Evolutionary conservation across 2,797 vertebrate genomes (phyloP).

Genomic region (Sebastiscus albofasciatus): DNA sequence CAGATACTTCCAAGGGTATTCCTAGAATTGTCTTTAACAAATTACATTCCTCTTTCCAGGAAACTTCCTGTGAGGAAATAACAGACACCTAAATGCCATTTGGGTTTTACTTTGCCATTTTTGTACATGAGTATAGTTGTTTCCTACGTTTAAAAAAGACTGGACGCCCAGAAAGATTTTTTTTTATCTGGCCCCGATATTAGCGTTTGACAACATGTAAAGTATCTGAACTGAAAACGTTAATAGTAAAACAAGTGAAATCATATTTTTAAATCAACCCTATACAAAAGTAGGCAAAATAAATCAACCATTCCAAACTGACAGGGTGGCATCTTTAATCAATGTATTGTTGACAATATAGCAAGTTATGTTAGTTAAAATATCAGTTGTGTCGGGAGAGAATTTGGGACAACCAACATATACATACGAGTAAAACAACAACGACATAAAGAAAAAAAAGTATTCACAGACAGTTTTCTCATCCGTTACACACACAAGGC

Average conservation of each 20-base stretch:
- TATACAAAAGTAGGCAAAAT: background rate
- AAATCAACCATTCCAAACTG: constrained; percentile 62
- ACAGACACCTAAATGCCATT: background rate
- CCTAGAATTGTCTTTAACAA: background rate
- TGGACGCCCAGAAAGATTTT: background rate
- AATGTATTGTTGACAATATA: constrained; percentile 75
- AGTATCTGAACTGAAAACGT: background rate
- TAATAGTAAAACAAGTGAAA: background rate
- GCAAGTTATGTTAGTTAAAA: constrained; percentile 79
- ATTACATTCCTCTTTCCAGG: background rate
- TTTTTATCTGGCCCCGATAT: background rate
- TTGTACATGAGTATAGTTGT: background rate
- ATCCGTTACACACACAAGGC: constrained; percentile 37
- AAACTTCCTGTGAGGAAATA: background rate
- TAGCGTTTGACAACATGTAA: background rate
- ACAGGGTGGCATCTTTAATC: constrained; percentile 80
- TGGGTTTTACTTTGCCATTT: background rate
- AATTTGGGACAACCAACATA: constrained; percentile 76
- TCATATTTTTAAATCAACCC: background rate
- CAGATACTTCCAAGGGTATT: background rate
- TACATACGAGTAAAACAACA: constrained; percentile 76
- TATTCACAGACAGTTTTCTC: constrained; percentile 67
- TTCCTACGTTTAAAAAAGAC: background rate
- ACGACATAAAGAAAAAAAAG: constrained; percentile 50
- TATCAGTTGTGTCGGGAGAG: constrained; percentile 72